Evolutionary conservation across 2,888 invertebrate species (phyloP).

Genomic region (Archips xylosteana): DNA sequence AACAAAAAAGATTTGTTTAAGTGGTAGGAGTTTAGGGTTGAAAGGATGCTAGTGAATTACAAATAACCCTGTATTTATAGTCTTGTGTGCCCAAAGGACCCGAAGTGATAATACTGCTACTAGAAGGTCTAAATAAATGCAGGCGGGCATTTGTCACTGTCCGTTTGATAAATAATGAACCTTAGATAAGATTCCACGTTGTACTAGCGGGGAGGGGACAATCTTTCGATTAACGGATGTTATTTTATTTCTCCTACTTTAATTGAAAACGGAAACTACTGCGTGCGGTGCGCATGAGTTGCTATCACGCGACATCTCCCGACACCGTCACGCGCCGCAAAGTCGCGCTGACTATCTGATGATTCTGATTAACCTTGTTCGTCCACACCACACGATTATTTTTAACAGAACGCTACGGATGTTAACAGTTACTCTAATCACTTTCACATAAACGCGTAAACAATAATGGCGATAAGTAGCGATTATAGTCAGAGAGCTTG

Average conservation of each 20-base stretch:
- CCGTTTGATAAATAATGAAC: conserved; percentile 28
- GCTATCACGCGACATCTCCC: conserved; percentile 69
- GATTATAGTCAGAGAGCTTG: conserved; percentile 19
- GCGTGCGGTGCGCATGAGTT: conserved; percentile 49
- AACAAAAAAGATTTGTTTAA: no score
- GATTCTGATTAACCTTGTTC: conserved; percentile 57
- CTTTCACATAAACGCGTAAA: conserved; percentile 28
- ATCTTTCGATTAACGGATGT: conserved; percentile 37
- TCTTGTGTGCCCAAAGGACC: no score
- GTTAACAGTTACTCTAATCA: conserved; percentile 58
- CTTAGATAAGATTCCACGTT: conserved; percentile 33
- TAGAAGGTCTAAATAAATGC: conserved; percentile 9
- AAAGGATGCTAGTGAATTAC: no score
- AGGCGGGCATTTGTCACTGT: conserved; percentile 34
- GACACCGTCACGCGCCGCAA: conserved; percentile 69
- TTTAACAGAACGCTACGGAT: conserved; percentile 59
- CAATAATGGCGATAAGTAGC: conserved; percentile 27
- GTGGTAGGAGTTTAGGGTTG: no score
- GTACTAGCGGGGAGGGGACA: conserved; percentile 22
- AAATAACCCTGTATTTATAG: no score
- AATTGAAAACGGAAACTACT: conserved; percentile 53
- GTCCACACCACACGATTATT: conserved; percentile 57
- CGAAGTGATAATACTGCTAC: neutral
- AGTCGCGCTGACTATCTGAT: conserved; percentile 54
- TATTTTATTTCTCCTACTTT: conserved; percentile 44